Evolutionary conservation across 1,140 invertebrate species (phyloP), one percentile per base, ranked within the genome.

Genomic region (Drosophila miranda): DNA sequence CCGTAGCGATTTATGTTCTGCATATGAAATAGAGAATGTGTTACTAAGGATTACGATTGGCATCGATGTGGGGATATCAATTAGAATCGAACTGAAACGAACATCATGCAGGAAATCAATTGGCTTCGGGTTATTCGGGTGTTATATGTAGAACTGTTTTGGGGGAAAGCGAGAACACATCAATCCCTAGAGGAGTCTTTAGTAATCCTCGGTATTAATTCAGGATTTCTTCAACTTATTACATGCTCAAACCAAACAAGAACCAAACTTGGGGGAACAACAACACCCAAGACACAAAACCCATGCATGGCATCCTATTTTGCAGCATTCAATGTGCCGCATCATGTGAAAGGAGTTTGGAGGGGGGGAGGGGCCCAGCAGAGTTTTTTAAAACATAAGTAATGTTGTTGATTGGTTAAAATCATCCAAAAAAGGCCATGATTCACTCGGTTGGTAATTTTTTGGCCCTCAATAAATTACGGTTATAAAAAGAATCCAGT

Each of bases 1-100:
- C 92, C 89, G 78, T 79, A 89, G 48, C 90, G 90, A 89, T 91
- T 91, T 55, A 91, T 88, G 61, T 87, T 89, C 90, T 91, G n/a
- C 3, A 21, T 28, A 13, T 43, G 21, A 43, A 52, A 4, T 3
- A 4, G 0, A 0, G 2, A 21, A 4, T 5, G 5, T 34, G 19
- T 68, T 56, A 68, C 8, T 41, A 41, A 6, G 2, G 30, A 21
- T 13, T 14, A 21, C 11, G 1, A 19, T 0, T 16, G 6, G 30
- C 0, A 13, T 13, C 13, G 7, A 3, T 11, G 9, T 38, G 2
- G 13, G 9, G 14, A 6, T n/a, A 7, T 52, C 0, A 64, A 48
- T 34, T 3, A 8, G n/a, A 34, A 38, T 16, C 2, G 3, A 45
- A 34, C 21, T 8, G 4, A 64, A 50, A 34, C 28, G 7, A 68